Conservation (phyloP, 2,888 invertebrate species). For the Urechis unicinctus region DNA sequence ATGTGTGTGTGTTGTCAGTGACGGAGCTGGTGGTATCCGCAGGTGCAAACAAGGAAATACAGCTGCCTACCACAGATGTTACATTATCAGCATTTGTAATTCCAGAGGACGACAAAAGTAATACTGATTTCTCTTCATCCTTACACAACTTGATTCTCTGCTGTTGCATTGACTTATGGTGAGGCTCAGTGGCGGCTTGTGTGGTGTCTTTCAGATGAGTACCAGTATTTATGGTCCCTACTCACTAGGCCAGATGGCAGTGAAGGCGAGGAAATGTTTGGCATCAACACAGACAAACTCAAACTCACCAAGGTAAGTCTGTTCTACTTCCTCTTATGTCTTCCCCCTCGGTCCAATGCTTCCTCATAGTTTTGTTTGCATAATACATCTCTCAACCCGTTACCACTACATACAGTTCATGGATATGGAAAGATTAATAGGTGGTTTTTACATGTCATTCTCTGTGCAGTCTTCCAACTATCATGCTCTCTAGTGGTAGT, state of each 20-base stretch:
- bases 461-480: neutral
- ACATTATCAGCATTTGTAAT: constrained; percentile 75
- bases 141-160: too few species aligned
- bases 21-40: constrained; percentile 46
- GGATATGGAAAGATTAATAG: too few species aligned
- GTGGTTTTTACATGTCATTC: too few species aligned
- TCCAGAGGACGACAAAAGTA: constrained; percentile 67
- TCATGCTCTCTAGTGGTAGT: neutral
- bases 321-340: neutral
- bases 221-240: constrained; percentile 82
- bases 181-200: neutral
- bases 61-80: constrained; percentile 76
- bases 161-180: neutral
- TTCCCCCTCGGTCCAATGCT: too few species aligned
- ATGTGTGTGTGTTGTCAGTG: constrained; percentile 17
- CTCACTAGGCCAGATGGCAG: constrained; percentile 71
- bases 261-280: constrained; percentile 66
- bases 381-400: too few species aligned
- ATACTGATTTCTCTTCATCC: neutral
- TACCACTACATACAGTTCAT: too few species aligned
- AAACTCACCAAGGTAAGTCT: constrained; percentile 75
- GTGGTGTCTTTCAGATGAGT: constrained; percentile 53
- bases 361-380: too few species aligned
- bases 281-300: constrained; percentile 76
- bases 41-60: constrained; percentile 52